Base-by-base conservation (phyloP, 2,113 vertebrate genomes). In the Saguinus imperator region DNA sequence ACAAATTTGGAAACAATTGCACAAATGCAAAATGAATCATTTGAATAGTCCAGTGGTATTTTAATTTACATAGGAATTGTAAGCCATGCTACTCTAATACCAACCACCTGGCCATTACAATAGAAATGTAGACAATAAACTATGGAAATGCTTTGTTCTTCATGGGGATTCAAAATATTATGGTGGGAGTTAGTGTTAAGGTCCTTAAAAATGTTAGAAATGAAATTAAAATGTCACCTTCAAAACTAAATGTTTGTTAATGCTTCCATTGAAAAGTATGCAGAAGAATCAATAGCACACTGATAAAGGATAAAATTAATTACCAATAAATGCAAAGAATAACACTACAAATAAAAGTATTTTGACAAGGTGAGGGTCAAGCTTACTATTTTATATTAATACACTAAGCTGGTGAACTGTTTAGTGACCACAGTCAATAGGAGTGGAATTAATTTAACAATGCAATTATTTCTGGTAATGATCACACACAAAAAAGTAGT, bases 201-300 rank as follows among this genome's bases (percentile, higher is more conserved):
- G 58, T 89, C 57, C n/a, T 96, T 94, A 57, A 83, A 83, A 90
- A 37, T 88, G 72, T n/a, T 90, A 61, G 72, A 86, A 90, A 75
- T 85, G 20, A 93, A 96, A 97, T 96, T 92, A 93, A 97, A 94
- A 81, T 16, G 6, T 97, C 57, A 93, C 58, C 40, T 80, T 94
- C 70, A 73, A 57, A 83, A 48, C 14, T 92, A 64, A 94, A 91
- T 92, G 1, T 91, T 95, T 94, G 81, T 90, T 88, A 96, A 94
- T 82, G 55, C 57, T 96, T 94, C 82, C 9, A 1, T 55, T 87
- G 52, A 95, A 94, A 95, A 45, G 55, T 20, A 55, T 66, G 20
- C 13, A 66, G 37, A 95, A 94, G 43, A 96, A 96, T 97, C 97
- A 94, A 52, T 96, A 91, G n/a, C 58, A 82, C 48, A 55, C 45